Evolutionary conservation across 2,113 vertebrate genomes (phyloP).

Genomic region (Genyomyrus donnyi): DNA sequence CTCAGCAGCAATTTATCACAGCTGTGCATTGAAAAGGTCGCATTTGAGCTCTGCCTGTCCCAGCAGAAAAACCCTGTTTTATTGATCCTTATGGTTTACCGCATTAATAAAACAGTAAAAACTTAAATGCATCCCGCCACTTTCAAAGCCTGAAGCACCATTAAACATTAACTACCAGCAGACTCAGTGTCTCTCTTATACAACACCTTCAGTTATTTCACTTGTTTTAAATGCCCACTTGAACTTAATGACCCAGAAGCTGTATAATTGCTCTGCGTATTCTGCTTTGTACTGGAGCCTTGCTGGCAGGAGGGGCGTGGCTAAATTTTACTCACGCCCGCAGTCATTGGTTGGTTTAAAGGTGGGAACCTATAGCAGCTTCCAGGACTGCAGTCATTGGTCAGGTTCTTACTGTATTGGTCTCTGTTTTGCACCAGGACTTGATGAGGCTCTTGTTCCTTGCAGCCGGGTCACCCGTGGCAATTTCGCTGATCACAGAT

Average conservation of each 20-base stretch:
- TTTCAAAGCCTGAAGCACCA: not conserved
- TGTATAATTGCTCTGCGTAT: not conserved
- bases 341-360: not conserved
- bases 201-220: not conserved
- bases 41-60: not conserved
- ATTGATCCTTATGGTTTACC: not conserved
- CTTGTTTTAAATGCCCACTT: not conserved
- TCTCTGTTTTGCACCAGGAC: slow-evolving; percentile 71
- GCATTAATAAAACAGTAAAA: slow-evolving; percentile 15
- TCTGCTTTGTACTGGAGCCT: not conserved
- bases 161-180: not conserved
- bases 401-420: slow-evolving; percentile 58
- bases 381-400: not conserved
- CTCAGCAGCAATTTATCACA: not conserved
- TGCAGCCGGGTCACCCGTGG: slow-evolving; percentile 62
- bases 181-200: not conserved
- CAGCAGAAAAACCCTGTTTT: not conserved
- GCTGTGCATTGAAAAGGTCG: not conserved
- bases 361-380: not conserved
- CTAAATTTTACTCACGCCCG: not conserved
- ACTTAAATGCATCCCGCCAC: not conserved
- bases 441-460: slow-evolving; percentile 85
- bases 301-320: too few species aligned
- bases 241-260: not conserved
- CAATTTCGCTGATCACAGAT: slow-evolving; percentile 75